phyloP scores from a whole-genome alignment of 2,888 invertebrate species.

The Tenthredo amoena region DNA sequence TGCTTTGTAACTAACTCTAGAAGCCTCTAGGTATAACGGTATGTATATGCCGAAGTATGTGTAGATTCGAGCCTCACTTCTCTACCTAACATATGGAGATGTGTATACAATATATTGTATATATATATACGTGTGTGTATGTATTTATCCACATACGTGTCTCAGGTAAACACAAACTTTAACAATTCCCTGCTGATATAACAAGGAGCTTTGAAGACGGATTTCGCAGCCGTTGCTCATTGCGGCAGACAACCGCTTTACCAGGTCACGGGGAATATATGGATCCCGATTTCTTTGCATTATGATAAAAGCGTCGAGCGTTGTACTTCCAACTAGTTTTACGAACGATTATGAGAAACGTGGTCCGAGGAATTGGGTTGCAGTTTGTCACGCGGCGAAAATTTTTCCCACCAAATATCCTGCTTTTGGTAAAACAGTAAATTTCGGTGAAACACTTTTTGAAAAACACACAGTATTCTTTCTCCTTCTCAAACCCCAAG shows the following conservation, averaged over 20 bases:
- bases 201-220: constrained; percentile 9
- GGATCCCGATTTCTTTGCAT: not conserved
- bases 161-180: constrained; percentile 37
- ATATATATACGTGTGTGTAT: not conserved
- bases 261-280: not conserved
- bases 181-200: constrained; percentile 35
- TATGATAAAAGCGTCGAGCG: not conserved
- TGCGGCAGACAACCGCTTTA: not conserved
- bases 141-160: not conserved
- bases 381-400: too few species aligned
- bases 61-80: not conserved
- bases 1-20: constrained; percentile 56
- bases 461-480: too few species aligned
- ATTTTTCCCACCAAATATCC: too few species aligned
- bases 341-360: not conserved
- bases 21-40: constrained; percentile 20
- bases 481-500: too few species aligned
- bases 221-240: constrained; percentile 18
- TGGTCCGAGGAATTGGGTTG: too few species aligned
- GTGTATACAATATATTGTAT: not conserved
- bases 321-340: not conserved
- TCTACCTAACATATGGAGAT: not conserved
- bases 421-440: too few species aligned
- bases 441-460: too few species aligned
- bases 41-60: not conserved